phyloP scores from a whole-genome alignment of 2,113 vertebrate genomes.

The Galemys pyrenaicus region DNA sequence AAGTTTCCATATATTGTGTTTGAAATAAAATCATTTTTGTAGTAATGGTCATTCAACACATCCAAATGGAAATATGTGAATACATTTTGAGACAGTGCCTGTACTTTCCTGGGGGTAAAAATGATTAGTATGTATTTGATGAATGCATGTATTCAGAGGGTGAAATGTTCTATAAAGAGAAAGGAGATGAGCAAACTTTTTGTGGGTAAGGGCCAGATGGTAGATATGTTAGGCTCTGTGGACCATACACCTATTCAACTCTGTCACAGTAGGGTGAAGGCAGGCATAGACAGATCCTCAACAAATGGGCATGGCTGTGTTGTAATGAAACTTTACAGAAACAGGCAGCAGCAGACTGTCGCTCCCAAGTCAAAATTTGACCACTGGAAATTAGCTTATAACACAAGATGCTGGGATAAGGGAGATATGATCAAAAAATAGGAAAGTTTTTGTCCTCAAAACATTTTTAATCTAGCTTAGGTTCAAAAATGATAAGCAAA shows the following conservation, averaged over 20 bases:
- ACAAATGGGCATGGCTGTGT: neutral
- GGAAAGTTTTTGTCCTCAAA: neutral
- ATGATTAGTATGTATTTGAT: neutral
- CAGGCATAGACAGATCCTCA: neutral
- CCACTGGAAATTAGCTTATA: neutral
- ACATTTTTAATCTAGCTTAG: neutral
- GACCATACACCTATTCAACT: neutral
- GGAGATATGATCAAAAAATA: neutral
- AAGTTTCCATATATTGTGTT: neutral
- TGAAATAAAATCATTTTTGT: constrained; percentile 14
- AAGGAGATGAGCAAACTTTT: neutral
- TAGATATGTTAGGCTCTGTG: neutral
- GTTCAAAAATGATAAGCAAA: neutral
- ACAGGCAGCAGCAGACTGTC: neutral
- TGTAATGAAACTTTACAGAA: neutral
- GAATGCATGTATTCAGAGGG: neutral
- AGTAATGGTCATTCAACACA: neutral
- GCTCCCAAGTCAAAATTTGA: neutral
- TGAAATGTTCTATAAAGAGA: too few relatives aligned
- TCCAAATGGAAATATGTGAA: neutral
- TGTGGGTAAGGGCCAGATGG: neutral
- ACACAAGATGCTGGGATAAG: neutral
- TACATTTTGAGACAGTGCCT: neutral
- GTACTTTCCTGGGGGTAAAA: neutral
- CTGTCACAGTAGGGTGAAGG: neutral